These are phyloP conservation scores for Eupithecia tripunctaria DNA, from an alignment of 2,888 invertebrate genomes.

Conservation along the genomic window DNA sequence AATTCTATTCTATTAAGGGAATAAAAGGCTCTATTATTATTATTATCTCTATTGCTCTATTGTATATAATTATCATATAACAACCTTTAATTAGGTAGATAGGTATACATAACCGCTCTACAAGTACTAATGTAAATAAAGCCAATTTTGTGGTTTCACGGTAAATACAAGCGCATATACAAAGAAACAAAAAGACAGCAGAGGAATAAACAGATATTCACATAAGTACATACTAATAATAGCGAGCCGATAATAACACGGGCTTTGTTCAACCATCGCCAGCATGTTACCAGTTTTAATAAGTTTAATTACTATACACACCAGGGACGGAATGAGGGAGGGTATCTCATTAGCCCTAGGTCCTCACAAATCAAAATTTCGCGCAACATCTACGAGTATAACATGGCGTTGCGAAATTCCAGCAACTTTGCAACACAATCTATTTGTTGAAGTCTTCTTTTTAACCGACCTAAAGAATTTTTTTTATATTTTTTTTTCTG, in stretches of 20 bases:
- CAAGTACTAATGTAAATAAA: neutral
- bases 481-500: too few relatives aligned
- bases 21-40: too few relatives aligned
- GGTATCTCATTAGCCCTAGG: too few relatives aligned
- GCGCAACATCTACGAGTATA: neutral
- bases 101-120: too few relatives aligned
- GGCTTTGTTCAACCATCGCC: conserved; percentile 17
- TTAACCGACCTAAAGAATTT: too few relatives aligned
- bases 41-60: too few relatives aligned
- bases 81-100: too few relatives aligned
- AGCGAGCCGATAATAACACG: conserved; percentile 12
- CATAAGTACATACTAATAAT: neutral
- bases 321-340: conserved; percentile 8
- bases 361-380: neutral
- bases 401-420: neutral
- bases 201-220: conserved; percentile 3
- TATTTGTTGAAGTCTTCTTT: neutral
- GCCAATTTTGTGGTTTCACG: neutral
- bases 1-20: too few relatives aligned
- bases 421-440: too few relatives aligned
- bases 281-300: conserved; percentile 19
- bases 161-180: neutral
- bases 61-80: too few relatives aligned
- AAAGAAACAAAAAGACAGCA: neutral
- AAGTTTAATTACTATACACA: conserved; percentile 17